Base-by-base conservation (phyloP, 30 jellyfish, hydroid and myxozoan species). In the Turritopsis rubra region DNA sequence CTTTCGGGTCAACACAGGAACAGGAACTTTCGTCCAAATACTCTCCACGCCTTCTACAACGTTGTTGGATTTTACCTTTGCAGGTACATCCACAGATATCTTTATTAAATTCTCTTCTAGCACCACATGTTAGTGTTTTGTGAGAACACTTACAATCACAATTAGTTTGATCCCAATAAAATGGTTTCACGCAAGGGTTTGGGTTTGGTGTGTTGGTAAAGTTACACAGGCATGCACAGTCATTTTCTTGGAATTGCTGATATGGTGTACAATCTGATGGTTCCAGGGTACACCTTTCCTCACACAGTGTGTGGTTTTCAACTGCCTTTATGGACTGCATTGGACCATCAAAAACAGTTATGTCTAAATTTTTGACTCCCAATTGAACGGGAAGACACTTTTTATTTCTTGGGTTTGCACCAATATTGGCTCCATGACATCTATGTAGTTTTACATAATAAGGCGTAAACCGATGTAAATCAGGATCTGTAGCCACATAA, bases 111-210 rank as follows among this genome's bases (percentile, higher is more conserved):
- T 53, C 87, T 26, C 65, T 80, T 53, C 87, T 53, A 1, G 54
- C 65, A 27, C 29, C 87, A 65, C 87, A 80, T 66, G 17, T 77
- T n/a, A 53, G 17, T 13, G 25, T 31, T 18, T 80, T 17, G 53
- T 65, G 65, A 21, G 87, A 83, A 24, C 90, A 84, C 41, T 73
- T 78, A 73, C 90, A 84, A 28, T 65, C 53, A 52, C 90, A 84
- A 8, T 53, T 60, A 1, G 88, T 13, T 28, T 72, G 87, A 28
- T 74, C 75, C 90, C 90, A 84, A 7, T 25, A 52, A 41, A 84
- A 84, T 3, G 90, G 90, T 20, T 0, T 19, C 20, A 0, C 30
- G 29, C 90, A 84, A 29, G 65, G 73, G 24, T 75, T 53, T 16
- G 79, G 88, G 18, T 52, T 24, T 0, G 90, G 89, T 73, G 72